These are phyloP conservation scores for Brachionus calyciflorus DNA, from an alignment of 1,140 invertebrate genomes.

Conservation along the genomic window DNA sequence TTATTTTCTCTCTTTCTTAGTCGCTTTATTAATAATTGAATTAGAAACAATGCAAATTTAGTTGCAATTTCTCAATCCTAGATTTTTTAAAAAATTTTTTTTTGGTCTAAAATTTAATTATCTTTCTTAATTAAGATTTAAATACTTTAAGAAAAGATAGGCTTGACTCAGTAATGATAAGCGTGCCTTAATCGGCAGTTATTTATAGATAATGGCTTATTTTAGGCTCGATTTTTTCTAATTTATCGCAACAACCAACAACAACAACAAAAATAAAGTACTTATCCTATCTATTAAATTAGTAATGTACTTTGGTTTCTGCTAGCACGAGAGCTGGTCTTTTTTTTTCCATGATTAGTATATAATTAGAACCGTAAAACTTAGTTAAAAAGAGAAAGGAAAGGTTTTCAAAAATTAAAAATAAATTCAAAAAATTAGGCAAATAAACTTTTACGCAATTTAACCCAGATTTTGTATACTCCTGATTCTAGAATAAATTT, in stretches of 20 bases:
- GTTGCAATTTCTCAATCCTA: constrained; percentile 23
- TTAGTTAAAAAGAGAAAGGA: neutral
- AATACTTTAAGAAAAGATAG: too few relatives aligned
- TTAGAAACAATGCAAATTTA: constrained; percentile 17
- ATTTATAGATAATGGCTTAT: constrained; percentile 25
- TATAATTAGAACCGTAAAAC: constrained; percentile 20
- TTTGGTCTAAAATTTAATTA: constrained; percentile 41
- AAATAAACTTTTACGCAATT: constrained; percentile 26
- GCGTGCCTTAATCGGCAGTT: neutral
- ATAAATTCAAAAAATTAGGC: constrained; percentile 14
- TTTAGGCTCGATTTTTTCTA: neutral
- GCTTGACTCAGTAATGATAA: neutral
- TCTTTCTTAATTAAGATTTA: constrained; percentile 34
- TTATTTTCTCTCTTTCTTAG: neutral
- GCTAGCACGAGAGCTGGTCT: neutral
- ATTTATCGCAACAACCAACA: too few relatives aligned
- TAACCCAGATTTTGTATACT: constrained; percentile 20
- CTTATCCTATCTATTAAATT: too few relatives aligned
- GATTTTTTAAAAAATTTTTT: too few relatives aligned
- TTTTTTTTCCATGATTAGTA: too few relatives aligned
- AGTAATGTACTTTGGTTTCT: too few relatives aligned
- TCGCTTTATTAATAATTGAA: constrained; percentile 29
- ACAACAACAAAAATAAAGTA: too few relatives aligned
- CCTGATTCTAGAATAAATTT: constrained; percentile 1
- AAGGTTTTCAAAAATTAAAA: constrained; percentile 8